Conservation (phyloP, 2,888 invertebrate species). For the Molorchus minor region DNA sequence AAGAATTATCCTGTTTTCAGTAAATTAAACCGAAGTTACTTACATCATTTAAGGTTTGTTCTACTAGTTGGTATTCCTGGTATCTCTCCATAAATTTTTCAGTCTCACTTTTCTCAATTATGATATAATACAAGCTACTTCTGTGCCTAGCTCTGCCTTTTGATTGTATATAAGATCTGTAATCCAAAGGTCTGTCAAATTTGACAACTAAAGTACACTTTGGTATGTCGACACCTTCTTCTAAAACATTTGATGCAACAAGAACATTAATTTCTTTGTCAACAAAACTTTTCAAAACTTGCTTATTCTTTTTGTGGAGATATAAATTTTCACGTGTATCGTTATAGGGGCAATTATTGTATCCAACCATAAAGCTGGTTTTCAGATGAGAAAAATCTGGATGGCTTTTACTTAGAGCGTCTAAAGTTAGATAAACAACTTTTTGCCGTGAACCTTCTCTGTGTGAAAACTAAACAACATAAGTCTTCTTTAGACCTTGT, state of each 20-base stretch:
- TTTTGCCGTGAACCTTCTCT: conserved; percentile 80
- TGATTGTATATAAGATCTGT: conserved; percentile 86
- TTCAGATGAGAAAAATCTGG: conserved; percentile 68
- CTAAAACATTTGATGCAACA: conserved; percentile 82
- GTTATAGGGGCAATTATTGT: conserved; percentile 67
- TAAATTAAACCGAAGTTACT: conserved; percentile 38
- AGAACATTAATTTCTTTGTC: conserved; percentile 71
- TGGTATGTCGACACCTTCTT: conserved; percentile 90
- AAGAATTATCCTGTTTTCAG: background rate
- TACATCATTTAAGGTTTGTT: conserved; percentile 66
- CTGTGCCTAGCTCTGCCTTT: conserved; percentile 85
- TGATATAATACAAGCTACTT: conserved; percentile 69
- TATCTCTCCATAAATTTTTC: conserved; percentile 59
- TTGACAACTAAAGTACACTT: conserved; percentile 82
- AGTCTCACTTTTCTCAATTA: conserved; percentile 61
- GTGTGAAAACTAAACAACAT: conserved; percentile 77
- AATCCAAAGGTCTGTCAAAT: conserved; percentile 76
- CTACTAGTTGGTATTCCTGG: conserved; percentile 60
- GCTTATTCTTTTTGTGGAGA: conserved; percentile 63
- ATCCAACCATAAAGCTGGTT: conserved; percentile 80
- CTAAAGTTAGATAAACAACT: conserved; percentile 74
- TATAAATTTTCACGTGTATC: conserved; percentile 67
- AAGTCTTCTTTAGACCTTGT: conserved; percentile 63
- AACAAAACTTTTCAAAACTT: conserved; percentile 67
- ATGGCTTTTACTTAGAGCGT: conserved; percentile 63